These are phyloP conservation scores for Sisyra terminalis DNA, from an alignment of 2,888 invertebrate genomes.

Conservation along the genomic window DNA sequence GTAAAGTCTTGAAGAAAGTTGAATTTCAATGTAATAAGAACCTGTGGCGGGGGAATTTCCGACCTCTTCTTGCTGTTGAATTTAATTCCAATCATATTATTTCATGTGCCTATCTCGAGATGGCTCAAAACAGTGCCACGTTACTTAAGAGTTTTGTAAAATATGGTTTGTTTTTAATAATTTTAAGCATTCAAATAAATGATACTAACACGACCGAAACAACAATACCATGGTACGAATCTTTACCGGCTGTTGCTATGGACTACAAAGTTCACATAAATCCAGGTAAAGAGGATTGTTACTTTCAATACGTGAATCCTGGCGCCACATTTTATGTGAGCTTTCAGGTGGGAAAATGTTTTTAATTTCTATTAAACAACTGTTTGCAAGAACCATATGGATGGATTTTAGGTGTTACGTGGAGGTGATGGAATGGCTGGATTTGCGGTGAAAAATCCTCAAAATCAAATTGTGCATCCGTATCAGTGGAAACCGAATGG, in stretches of 20 bases:
- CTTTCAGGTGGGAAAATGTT: slow-evolving; percentile 54
- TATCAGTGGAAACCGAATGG: slow-evolving; percentile 83
- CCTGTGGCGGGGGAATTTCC: no score
- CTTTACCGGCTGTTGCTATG: slow-evolving; percentile 81
- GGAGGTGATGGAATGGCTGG: slow-evolving; percentile 92
- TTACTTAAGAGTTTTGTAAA: no score
- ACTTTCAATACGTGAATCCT: slow-evolving; percentile 82
- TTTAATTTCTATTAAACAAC: not conserved
- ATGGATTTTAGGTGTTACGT: slow-evolving; percentile 51
- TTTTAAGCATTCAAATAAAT: no score
- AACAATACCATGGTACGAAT: slow-evolving; percentile 67
- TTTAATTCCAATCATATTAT: no score
- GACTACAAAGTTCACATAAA: slow-evolving; percentile 92
- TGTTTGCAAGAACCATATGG: not conserved
- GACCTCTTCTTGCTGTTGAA: no score
- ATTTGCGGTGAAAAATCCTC: slow-evolving; percentile 75
- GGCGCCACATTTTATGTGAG: slow-evolving; percentile 88
- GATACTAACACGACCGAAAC: slow-evolving; percentile 19
- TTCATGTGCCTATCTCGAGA: no score
- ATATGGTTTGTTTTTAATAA: no score
- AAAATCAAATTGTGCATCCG: slow-evolving; percentile 69
- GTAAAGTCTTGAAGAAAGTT: no score
- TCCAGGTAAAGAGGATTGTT: slow-evolving; percentile 91
- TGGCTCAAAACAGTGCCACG: no score
- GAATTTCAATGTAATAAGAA: no score